Evolutionary conservation across 2,888 invertebrate genomes (phyloP).

Genomic region (Micropterix aruncella): DNA sequence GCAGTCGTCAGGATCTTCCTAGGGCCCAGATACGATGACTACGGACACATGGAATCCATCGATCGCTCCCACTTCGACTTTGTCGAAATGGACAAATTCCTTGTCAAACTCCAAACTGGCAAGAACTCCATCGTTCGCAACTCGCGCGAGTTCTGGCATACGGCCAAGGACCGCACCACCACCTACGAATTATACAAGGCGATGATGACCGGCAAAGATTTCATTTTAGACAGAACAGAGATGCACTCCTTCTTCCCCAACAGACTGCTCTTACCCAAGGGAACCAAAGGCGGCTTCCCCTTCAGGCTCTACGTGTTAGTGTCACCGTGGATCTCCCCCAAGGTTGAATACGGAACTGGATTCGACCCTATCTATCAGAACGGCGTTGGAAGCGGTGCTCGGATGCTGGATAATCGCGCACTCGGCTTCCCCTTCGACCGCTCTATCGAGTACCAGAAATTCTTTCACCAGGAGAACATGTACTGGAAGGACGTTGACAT

Average conservation of each 20-base stretch:
- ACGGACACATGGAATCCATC: slow-evolving; percentile 22
- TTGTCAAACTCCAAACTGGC: slow-evolving; percentile 32
- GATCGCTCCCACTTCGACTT: slow-evolving; percentile 26
- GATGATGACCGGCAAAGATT: slow-evolving; percentile 22
- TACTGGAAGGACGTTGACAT: slow-evolving; percentile 42
- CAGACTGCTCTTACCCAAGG: slow-evolving; percentile 44
- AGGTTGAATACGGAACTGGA: slow-evolving; percentile 14
- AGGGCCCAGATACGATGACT: slow-evolving; percentile 42
- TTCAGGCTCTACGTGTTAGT: slow-evolving; percentile 38
- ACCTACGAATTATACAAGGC: slow-evolving; percentile 36
- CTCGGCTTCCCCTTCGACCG: slow-evolving; percentile 45
- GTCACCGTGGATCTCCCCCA: slow-evolving; percentile 23
- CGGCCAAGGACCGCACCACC: slow-evolving; percentile 35
- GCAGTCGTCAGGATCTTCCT: slow-evolving; percentile 39
- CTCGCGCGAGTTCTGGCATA: slow-evolving; percentile 38
- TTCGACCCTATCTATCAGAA: slow-evolving; percentile 1
- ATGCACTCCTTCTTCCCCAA: slow-evolving; percentile 41
- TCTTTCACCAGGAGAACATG: slow-evolving; percentile 42
- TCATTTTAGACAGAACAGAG: slow-evolving; percentile 24
- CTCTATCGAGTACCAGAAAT: slow-evolving; percentile 26
- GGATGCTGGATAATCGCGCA: slow-evolving; percentile 32
- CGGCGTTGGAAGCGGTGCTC: slow-evolving; percentile 24
- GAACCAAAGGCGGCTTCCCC: slow-evolving; percentile 37
- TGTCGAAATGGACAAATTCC: slow-evolving; percentile 32
- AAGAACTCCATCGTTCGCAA: slow-evolving; percentile 39